phyloP scores from a whole-genome alignment of 1,140 invertebrate genomes.

The Catajapyx aquilonaris region DNA sequence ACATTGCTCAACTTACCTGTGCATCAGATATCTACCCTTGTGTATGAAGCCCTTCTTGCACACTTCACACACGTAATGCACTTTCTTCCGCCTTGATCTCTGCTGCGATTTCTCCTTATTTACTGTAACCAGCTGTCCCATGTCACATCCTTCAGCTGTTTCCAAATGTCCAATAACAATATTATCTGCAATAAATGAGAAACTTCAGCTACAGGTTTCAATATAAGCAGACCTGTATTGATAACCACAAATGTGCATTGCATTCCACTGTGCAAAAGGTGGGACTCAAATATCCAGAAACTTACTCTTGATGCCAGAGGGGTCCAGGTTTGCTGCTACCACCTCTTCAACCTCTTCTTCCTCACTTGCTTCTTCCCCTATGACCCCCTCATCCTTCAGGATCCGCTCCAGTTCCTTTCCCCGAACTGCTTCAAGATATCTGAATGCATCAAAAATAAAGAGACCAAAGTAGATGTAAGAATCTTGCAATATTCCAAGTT shows the following conservation, averaged over 20 bases:
- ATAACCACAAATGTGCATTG: too few relatives aligned
- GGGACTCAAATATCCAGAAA: too few relatives aligned
- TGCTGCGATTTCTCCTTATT: slow-evolving; percentile 22
- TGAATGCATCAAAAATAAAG: too few relatives aligned
- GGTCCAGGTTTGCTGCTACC: too few relatives aligned
- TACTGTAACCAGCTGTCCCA: slow-evolving; percentile 35
- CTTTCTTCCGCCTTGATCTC: neutral
- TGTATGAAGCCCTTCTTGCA: slow-evolving; percentile 30
- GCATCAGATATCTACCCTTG: slow-evolving; percentile 23
- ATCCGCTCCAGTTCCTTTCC: slow-evolving; percentile 50
- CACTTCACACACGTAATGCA: slow-evolving; percentile 20
- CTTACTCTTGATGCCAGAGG: too few relatives aligned
- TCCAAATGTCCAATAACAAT: slow-evolving; percentile 43
- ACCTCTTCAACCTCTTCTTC: too few relatives aligned
- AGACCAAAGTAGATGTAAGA: too few relatives aligned
- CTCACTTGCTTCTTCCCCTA: slow-evolving; percentile 33
- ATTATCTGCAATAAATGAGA: slow-evolving; percentile 10
- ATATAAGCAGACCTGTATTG: too few relatives aligned
- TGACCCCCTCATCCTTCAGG: slow-evolving; percentile 45
- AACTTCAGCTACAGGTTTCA: neutral
- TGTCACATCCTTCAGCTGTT: slow-evolving; percentile 29
- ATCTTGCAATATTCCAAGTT: too few relatives aligned
- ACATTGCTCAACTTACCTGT: slow-evolving; percentile 23
- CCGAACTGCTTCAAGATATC: slow-evolving; percentile 42
- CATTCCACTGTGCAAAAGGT: too few relatives aligned